These are phyloP conservation scores for Petrocephalus zakoni DNA, from an alignment of 2,113 vertebrate species.

Conservation along the genomic window DNA sequence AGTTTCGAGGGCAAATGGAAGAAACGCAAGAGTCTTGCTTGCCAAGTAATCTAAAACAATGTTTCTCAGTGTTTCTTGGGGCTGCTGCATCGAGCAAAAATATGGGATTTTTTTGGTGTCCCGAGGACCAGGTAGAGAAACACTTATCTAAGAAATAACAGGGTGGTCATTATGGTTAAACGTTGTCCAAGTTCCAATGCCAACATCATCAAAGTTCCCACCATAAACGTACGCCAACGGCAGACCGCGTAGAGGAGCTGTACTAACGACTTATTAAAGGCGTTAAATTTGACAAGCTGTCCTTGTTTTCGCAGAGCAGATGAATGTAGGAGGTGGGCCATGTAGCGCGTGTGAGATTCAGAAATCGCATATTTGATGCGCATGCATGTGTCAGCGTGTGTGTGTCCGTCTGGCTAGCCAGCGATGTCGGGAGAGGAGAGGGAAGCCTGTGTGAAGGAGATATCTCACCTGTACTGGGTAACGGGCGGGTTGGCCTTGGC, in stretches of 20 bases:
- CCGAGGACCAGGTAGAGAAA: not conserved
- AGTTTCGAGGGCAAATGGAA: no score
- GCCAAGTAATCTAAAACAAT: not conserved
- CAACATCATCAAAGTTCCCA: not conserved
- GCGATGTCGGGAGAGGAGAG: not conserved
- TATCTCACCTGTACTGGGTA: slow-evolving; percentile 77
- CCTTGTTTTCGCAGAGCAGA: not conserved
- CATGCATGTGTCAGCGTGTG: not conserved
- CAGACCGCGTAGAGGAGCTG: not conserved
- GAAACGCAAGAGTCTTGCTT: no score
- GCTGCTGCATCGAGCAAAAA: not conserved
- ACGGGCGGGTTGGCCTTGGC: slow-evolving; percentile 86
- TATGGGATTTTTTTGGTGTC: not conserved
- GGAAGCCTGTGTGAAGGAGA: not conserved
- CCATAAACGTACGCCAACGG: not conserved
- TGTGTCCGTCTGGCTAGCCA: not conserved
- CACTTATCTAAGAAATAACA: not conserved
- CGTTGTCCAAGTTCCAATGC: not conserved
- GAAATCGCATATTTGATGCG: not conserved
- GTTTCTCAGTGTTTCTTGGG: not conserved
- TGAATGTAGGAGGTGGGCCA: not conserved
- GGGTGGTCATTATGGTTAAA: not conserved
- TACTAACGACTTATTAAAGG: not conserved
- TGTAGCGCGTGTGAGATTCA: not conserved
- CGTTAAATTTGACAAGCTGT: not conserved